Base-by-base conservation (phyloP, 2,888 invertebrate genomes). In the Zaprionus obscuricornis region DNA sequence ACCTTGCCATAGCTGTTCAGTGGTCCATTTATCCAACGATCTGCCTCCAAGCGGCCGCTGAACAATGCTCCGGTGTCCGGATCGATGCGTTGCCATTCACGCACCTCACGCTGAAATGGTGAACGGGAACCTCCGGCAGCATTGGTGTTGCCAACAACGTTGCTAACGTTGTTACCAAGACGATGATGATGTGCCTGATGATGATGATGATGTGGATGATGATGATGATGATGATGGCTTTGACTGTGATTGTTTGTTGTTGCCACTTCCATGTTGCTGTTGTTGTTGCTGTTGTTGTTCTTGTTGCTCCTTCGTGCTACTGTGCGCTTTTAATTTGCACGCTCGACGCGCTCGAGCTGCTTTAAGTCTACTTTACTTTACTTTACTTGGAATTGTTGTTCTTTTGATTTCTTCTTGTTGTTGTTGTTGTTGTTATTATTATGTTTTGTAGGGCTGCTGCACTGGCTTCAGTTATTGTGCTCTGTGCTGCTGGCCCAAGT, bases 71-170 rank as follows among this genome's bases (percentile, higher is more conserved):
- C 90, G 66, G 90, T 90, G 86, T 89, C 87, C 82, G 90, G 89
- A 89, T 90, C 90, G 78, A 90, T 87, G 79, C 89, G 89, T 77
- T 90, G 90, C 90, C 90, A 90, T 87, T 90, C 90, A 81, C 90
- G 90, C 85, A 90, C 90, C 72, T 90, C 90, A 16, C 90, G 89
- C 69, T 90, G 90, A 78, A 90, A 90, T 62, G 90, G 90, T 62
- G 90, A 87, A 70, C 86, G 79, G 67, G 86, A 78, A 68, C 85
- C 85, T 50, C 74, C 66, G 27, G 72, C 79, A 24, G 42, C 33
- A 13, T 13, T 22, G 31, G 6, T 49, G 39, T 20, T 39, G 49
- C 37, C 57, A 43, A 54, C 22, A 60, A 43, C 13, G 42, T 6
- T 47, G 37, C 22, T n/a, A n/a, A n/a, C 39, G 52, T 39, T 62